These are phyloP conservation scores for Paraescarpia echinospica DNA, from an alignment of 1,140 invertebrate genomes.

Conservation along the genomic window DNA sequence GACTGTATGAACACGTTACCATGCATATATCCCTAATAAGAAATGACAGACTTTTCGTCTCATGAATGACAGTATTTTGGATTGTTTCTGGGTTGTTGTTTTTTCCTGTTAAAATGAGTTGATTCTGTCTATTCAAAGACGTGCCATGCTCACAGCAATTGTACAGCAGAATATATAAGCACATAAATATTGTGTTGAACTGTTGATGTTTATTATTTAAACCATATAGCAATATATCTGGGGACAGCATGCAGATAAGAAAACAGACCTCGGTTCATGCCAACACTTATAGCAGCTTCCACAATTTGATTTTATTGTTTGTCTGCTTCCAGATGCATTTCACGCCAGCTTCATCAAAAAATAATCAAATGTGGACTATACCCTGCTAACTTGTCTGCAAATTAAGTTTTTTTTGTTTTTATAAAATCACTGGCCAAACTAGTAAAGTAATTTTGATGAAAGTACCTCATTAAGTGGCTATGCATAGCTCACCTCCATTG, in stretches of 20 bases:
- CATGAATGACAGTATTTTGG: background rate
- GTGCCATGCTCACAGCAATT: background rate
- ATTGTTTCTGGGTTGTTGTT: background rate
- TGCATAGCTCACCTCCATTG: no score
- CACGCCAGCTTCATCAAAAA: no score
- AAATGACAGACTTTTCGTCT: background rate
- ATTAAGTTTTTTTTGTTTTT: no score
- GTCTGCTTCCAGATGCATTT: no score
- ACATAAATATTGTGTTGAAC: background rate
- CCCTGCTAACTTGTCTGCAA: no score
- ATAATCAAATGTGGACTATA: no score
- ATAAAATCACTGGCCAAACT: no score
- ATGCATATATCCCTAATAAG: background rate
- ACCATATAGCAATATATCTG: background rate
- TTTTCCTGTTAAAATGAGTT: background rate
- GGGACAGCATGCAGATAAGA: background rate
- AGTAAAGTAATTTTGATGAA: no score
- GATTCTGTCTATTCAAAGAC: background rate
- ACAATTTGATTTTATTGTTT: no score
- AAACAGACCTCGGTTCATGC: background rate
- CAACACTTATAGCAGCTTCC: no score
- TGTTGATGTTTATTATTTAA: background rate
- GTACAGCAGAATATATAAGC: background rate
- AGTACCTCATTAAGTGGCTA: no score
- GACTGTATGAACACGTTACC: background rate